Base-by-base conservation (phyloP, 1,140 invertebrate species). In the Sycophaga agraensis region DNA sequence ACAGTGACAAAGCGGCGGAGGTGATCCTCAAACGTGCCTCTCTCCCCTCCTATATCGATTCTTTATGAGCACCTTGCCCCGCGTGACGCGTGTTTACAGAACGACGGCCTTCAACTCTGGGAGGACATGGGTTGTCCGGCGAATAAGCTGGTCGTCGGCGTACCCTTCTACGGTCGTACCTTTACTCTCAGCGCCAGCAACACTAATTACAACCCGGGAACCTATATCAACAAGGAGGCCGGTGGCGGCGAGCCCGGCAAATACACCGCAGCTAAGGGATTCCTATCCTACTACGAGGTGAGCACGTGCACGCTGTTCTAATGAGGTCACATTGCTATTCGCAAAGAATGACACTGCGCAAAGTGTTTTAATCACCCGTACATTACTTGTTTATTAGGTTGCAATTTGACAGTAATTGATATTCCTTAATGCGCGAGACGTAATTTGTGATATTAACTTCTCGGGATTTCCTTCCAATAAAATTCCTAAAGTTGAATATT, bases 231-330 rank as follows among this genome's bases (percentile, higher is more conserved):
- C 70, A 94, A 93, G 76, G 90, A 92, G 76, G 91, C 90, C 19
- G 91, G 90, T 1, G 92, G 93, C 34, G 93, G 94, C 0, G 83
- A 83, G 4, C 87, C 92, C 0, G 94, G 93, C 1, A 87, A 88
- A 1, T 94, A 91, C 69, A 96, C 93, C 0, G 88, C 89, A 57
- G 91, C 91, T 22, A 89, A 87, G 37, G 93, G 93, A 66, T 92
- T 93, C 72, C 85, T 92, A 69, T 85, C 92, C 63, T 97, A 96
- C 69, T 96, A 94, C 73, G 93, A 96, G 82, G 89, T 90, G 77
- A 70, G 22, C 39, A 42, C 35, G 11, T 4, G 5, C 16, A 19
- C 11, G 4, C 9, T 37, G 11, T 14, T 37, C 34, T 9, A 14
- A 37, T 37, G n/a, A n/a, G n/a, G n/a, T n/a, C n/a, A n/a, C n/a